These are phyloP conservation scores for Platanista minor DNA, from an alignment of 2,113 vertebrate species.

Conservation along the genomic window DNA sequence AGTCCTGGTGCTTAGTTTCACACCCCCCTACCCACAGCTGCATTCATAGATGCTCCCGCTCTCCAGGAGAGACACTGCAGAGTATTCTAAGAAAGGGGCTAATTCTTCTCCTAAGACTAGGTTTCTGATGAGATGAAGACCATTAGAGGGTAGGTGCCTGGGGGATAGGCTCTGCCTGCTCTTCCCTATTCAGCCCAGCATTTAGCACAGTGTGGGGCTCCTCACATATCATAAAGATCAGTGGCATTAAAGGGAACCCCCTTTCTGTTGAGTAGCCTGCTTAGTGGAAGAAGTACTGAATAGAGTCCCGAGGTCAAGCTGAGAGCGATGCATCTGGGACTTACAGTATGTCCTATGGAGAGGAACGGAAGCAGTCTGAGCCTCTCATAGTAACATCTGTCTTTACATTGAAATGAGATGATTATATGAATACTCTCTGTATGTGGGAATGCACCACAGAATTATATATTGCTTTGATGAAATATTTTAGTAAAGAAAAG, in stretches of 20 bases:
- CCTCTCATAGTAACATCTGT: neutral
- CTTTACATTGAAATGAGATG: neutral
- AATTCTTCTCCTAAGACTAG: neutral
- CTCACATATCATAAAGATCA: neutral
- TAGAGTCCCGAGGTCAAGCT: too few relatives aligned
- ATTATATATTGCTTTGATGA: too few relatives aligned
- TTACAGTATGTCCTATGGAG: neutral
- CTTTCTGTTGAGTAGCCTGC: neutral
- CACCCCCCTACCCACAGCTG: fast-evolving
- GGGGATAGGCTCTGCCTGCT: neutral
- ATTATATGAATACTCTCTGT: neutral
- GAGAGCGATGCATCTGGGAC: neutral
- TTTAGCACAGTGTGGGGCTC: neutral
- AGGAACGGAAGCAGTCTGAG: neutral
- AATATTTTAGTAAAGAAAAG: neutral
- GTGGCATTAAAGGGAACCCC: neutral
- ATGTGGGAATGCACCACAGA: neutral
- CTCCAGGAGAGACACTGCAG: neutral
- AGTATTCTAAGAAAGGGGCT: neutral
- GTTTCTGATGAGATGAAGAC: neutral
- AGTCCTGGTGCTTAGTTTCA: neutral
- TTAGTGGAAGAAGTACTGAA: neutral
- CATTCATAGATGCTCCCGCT: fast-evolving
- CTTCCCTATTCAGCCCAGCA: neutral
- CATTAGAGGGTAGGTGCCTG: too few relatives aligned